These are phyloP conservation scores for Pygathrix nemaeus DNA, from an alignment of 2,113 vertebrate genomes.

Conservation along the genomic window DNA sequence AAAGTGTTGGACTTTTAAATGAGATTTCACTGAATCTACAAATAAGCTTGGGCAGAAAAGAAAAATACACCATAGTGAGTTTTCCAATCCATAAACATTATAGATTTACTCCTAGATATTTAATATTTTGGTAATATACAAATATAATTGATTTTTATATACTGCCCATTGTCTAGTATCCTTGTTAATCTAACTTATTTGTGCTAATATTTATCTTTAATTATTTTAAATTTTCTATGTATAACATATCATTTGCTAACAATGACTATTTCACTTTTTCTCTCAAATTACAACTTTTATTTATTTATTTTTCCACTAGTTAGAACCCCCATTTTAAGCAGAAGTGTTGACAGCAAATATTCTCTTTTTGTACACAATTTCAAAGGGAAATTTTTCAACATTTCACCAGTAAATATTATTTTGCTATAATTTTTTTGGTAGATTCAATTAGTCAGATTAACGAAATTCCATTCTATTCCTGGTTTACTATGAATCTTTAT, in stretches of 20 bases:
- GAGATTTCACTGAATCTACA: not conserved
- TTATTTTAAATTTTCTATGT: not conserved
- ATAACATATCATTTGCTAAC: not conserved
- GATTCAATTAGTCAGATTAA: not conserved
- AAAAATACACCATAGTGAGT: not conserved
- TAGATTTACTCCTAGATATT: not conserved
- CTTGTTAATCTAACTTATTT: slow-evolving; percentile 31
- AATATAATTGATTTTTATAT: not conserved
- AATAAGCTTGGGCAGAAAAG: not conserved
- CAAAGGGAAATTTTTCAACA: not conserved
- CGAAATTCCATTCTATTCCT: not conserved
- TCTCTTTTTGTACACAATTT: not conserved
- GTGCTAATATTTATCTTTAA: not conserved
- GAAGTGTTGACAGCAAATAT: not conserved
- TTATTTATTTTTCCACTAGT: not conserved
- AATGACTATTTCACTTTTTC: not conserved
- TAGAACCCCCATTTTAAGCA: not conserved
- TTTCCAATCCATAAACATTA: not conserved
- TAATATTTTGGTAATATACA: not conserved
- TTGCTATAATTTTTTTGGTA: not conserved
- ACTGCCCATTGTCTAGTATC: not conserved
- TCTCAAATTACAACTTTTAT: not conserved
- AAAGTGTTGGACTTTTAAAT: not conserved
- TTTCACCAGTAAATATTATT: not conserved
- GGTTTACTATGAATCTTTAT: not conserved